Percentiles rank a stretch among this genome's conserved stretches.
Conservation (phyloP, 2,797 vertebrate species). For the Apogon hyalosoma region DNA sequence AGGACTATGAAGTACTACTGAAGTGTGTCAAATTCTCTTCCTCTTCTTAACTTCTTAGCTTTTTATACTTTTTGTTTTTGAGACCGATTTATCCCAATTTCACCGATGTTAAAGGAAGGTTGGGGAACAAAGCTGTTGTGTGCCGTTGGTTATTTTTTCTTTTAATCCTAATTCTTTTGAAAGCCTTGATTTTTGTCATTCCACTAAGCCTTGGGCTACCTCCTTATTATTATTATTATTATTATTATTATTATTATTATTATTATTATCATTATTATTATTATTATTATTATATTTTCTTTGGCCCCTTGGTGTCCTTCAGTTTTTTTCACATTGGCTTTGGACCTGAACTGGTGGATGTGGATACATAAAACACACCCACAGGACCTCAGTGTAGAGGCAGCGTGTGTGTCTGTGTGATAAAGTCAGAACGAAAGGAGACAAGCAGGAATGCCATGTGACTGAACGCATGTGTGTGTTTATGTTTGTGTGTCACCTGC, state of each 20-base stretch:
- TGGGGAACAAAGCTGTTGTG: slow-evolving; percentile 66
- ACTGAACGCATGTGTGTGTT: slow-evolving; percentile 29
- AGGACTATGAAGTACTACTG: slow-evolving; percentile 89
- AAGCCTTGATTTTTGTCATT: slow-evolving; percentile 82
- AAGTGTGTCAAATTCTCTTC: slow-evolving; percentile 86
- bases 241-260: no score
- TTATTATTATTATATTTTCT: slow-evolving; percentile 8
- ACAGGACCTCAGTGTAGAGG: slow-evolving; percentile 78
- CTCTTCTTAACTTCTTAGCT: slow-evolving; percentile 70
- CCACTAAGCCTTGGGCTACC: slow-evolving; percentile 93
- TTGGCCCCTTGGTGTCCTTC: slow-evolving; percentile 62
- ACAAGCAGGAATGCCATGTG: slow-evolving; percentile 53
- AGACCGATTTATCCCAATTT: slow-evolving; percentile 70
- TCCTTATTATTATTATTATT: slow-evolving; percentile 76
- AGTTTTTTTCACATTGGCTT: slow-evolving; percentile 71
- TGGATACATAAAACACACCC: slow-evolving; percentile 68
- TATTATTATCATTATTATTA: slow-evolving; percentile 4
- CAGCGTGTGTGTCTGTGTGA: slow-evolving; percentile 35
- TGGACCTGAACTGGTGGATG: slow-evolving; percentile 77
- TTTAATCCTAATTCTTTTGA: slow-evolving; percentile 62
- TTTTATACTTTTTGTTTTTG: slow-evolving; percentile 60
- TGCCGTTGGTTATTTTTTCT: slow-evolving; percentile 62
- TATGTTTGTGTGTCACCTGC: slow-evolving; percentile 52
- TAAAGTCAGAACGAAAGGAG: slow-evolving; percentile 18
- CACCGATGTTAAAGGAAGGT: slow-evolving; percentile 63